Evolutionary conservation across 2,797 vertebrate genomes (phyloP).

Genomic region (Oreochromis mossambicus): DNA sequence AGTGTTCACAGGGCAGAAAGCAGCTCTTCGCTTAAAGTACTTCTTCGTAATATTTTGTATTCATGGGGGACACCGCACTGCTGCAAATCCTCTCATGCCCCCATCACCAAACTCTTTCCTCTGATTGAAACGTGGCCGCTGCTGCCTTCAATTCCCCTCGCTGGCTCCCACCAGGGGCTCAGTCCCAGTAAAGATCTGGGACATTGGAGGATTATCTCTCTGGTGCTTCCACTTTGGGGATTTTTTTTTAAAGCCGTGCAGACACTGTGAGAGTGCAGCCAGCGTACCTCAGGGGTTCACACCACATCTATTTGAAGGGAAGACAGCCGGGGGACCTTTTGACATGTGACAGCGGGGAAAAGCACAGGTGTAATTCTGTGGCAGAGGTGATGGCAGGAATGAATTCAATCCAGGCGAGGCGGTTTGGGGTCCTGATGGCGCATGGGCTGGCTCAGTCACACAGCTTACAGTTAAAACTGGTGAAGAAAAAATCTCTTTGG

Average conservation of each 20-base stretch:
- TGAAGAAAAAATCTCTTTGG: background rate
- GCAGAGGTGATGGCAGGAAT: background rate
- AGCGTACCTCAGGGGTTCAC: slow-evolving; percentile 18
- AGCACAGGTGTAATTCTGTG: background rate
- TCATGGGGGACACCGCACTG: background rate
- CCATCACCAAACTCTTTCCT: slow-evolving; percentile 10
- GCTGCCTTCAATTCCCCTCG: slow-evolving; percentile 41
- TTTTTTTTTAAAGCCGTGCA: slow-evolving; percentile 21
- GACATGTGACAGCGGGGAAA: background rate
- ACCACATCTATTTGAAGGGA: background rate
- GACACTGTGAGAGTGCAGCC: slow-evolving; percentile 18
- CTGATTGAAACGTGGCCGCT: slow-evolving; percentile 21
- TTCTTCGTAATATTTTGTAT: background rate
- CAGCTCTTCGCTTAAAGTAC: background rate
- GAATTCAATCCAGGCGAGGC: background rate
- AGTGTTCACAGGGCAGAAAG: background rate
- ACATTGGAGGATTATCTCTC: slow-evolving; percentile 66
- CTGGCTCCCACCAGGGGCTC: slow-evolving; percentile 48
- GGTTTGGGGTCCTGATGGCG: background rate
- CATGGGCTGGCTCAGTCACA: background rate
- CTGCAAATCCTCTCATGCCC: slow-evolving; percentile 12
- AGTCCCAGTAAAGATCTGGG: slow-evolving; percentile 63
- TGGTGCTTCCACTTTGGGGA: slow-evolving; percentile 33
- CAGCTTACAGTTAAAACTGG: background rate
- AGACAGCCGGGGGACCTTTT: background rate